Evolutionary conservation across 2,888 invertebrate genomes (phyloP).

Genomic region (Nephrotoma appendiculata): DNA sequence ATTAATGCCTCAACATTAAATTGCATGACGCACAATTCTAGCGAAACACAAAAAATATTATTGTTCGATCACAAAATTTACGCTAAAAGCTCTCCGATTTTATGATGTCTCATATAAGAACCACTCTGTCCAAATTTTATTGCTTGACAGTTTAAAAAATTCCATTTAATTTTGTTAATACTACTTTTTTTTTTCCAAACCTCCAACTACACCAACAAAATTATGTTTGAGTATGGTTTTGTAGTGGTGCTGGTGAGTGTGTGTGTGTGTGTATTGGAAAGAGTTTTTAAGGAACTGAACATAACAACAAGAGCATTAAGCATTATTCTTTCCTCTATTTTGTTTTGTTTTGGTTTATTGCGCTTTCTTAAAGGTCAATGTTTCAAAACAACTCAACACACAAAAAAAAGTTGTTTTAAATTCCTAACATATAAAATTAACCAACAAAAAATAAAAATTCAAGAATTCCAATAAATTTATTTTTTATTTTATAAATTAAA

Average conservation of each 20-base stretch:
- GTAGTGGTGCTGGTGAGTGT: not conserved
- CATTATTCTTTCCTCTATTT: not conserved
- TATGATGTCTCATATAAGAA: not conserved
- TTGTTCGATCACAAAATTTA: too few species aligned
- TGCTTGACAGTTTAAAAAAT: not conserved
- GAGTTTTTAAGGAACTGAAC: not conserved
- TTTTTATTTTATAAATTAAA: not conserved
- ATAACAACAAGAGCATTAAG: not conserved
- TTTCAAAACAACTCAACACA: not conserved
- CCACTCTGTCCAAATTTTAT: not conserved
- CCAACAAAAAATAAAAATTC: not conserved
- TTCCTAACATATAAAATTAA: not conserved
- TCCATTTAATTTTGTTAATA: not conserved
- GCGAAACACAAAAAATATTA: too few species aligned
- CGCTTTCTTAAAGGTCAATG: not conserved
- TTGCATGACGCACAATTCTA: too few species aligned
- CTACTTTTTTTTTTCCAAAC: not conserved
- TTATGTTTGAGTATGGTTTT: not conserved
- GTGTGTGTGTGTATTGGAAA: not conserved
- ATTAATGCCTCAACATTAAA: too few species aligned
- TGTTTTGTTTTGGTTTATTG: not conserved
- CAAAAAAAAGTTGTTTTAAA: not conserved
- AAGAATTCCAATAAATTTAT: not conserved
- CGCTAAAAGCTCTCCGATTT: too few species aligned
- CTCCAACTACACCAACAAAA: not conserved